Conservation (phyloP, 1,140 invertebrate species). For the Polyergus mexicanus region DNA sequence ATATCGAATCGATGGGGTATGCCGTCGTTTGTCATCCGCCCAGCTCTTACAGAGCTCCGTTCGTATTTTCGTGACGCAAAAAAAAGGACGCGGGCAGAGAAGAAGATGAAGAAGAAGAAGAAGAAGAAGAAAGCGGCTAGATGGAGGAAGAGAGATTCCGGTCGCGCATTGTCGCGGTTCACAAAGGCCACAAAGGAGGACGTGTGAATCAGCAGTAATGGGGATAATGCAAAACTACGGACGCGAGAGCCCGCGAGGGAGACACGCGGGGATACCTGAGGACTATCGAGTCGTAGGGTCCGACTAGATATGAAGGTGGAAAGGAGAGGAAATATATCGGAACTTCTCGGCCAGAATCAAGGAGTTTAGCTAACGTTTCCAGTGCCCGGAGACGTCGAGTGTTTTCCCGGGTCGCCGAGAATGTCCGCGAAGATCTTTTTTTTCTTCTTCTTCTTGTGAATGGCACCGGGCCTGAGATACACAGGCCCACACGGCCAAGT, state of each 20-base stretch:
- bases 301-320: background rate
- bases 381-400: constrained; percentile 16
- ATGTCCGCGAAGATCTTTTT: background rate
- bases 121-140: constrained; percentile 43
- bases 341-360: constrained; percentile 41
- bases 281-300: constrained; percentile 54
- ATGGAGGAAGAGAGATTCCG: constrained; percentile 64
- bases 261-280: constrained; percentile 58
- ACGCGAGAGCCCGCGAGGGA: constrained; percentile 55
- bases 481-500: no score
- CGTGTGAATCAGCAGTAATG: constrained; percentile 86
- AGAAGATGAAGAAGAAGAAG: constrained; percentile 34
- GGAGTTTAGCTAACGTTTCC: background rate
- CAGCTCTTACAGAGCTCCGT: constrained; percentile 69
- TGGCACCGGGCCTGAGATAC: no score
- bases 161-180: constrained; percentile 80
- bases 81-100: constrained; percentile 50
- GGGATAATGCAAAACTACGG: constrained; percentile 84
- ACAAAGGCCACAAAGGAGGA: constrained; percentile 83
- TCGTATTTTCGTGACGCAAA: constrained; percentile 75
- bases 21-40: constrained; percentile 80
- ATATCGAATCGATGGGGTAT: constrained; percentile 74
- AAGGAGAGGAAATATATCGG: constrained; percentile 6
- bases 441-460: no score
- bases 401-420: constrained; percentile 45